phyloP scores from a whole-genome alignment of 2,797 vertebrate species.

The Tachyglossus aculeatus region DNA sequence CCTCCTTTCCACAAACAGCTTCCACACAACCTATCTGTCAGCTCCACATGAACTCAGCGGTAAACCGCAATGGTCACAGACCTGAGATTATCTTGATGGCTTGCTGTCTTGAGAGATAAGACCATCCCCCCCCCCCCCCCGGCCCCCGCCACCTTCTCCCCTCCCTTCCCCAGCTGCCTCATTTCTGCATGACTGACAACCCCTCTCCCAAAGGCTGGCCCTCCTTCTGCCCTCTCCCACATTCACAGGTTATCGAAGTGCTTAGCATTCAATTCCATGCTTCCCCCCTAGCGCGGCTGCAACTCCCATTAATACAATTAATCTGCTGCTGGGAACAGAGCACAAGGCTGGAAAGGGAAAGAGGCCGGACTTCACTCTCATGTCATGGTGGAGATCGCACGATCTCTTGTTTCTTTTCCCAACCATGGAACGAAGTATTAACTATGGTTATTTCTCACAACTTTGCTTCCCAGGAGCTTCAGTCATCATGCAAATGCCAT shows the following conservation, averaged over 20 bases:
- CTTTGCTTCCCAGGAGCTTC: conserved; percentile 6
- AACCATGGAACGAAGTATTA: neutral
- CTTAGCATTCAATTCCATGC: conserved; percentile 65
- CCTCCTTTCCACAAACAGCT: conserved; percentile 8
- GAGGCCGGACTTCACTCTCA: conserved; percentile 64
- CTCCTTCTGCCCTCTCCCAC: conserved; percentile 63
- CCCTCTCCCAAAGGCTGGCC: conserved; percentile 61
- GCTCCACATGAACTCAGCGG: conserved; percentile 31
- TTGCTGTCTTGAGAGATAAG: conserved; percentile 67
- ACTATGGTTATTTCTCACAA: neutral
- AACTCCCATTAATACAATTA: conserved; percentile 71
- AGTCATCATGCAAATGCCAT: neutral
- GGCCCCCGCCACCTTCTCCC: too few species aligned
- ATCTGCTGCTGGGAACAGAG: conserved; percentile 67
- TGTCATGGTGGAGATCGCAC: conserved; percentile 54
- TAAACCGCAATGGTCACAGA: conserved; percentile 28
- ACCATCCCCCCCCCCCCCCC: too few species aligned
- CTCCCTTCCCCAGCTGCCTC: conserved; percentile 59
- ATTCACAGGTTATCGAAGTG: conserved; percentile 65
- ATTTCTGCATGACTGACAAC: conserved; percentile 62
- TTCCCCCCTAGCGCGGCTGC: conserved; percentile 67
- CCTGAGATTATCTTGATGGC: conserved; percentile 62
- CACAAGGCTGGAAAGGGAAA: conserved; percentile 52
- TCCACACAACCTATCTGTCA: conserved; percentile 43
- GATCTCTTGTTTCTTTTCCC: conserved; percentile 30